phyloP scores from a whole-genome alignment of 2,797 vertebrate genomes.

The Myotis planiceps region DNA sequence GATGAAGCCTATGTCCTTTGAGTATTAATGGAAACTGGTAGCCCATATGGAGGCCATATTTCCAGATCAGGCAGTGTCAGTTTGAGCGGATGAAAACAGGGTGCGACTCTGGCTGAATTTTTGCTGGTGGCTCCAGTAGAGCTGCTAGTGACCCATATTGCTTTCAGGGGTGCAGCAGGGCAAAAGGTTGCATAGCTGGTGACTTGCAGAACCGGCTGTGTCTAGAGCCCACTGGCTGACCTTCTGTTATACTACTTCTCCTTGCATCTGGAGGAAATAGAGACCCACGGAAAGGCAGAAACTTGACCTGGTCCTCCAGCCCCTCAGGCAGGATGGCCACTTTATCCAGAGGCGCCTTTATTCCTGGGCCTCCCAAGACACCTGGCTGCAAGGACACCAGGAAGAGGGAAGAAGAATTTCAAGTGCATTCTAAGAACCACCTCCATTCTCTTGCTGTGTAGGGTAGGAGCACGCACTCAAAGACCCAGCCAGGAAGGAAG shows the following conservation, averaged over 20 bases:
- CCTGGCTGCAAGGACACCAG: slow-evolving; percentile 28
- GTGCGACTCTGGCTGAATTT: background rate
- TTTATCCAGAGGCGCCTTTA: slow-evolving; percentile 47
- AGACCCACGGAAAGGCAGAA: background rate
- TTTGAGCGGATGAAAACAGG: background rate
- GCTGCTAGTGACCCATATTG: background rate
- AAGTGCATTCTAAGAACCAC: slow-evolving; percentile 77
- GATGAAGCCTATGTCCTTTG: background rate
- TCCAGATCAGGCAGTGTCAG: background rate
- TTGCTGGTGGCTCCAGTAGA: background rate
- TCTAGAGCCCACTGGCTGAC: background rate
- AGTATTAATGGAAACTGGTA: background rate
- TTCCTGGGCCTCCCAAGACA: slow-evolving; percentile 47
- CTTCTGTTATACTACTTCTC: background rate
- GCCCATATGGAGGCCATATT: background rate
- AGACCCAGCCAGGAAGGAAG: slow-evolving; percentile 78
- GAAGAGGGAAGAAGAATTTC: slow-evolving; percentile 67
- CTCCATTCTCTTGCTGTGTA: slow-evolving; percentile 71
- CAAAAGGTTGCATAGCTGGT: background rate
- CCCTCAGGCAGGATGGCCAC: background rate
- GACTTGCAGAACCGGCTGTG: background rate
- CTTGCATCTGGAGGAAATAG: background rate
- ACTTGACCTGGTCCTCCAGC: background rate
- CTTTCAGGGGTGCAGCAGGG: background rate
- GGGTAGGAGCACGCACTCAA: slow-evolving; percentile 78